Evolutionary conservation across 2,113 vertebrate genomes (phyloP), one percentile per base, ranked within the genome.

Genomic region (Loxodonta africana): DNA sequence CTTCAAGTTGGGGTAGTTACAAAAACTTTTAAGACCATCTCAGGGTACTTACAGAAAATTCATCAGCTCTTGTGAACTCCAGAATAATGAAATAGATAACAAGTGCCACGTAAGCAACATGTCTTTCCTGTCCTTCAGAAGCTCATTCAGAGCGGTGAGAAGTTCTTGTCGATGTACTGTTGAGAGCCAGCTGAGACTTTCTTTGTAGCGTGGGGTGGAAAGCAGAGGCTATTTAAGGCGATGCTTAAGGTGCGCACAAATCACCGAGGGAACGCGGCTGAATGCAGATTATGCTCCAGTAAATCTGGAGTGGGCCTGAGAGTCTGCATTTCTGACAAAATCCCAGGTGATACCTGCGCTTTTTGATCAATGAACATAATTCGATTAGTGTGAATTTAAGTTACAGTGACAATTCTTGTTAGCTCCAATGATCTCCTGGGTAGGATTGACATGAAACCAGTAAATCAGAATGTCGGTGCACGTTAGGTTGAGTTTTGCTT

Each of bases 391-490:
- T 92, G 48, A 53, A 69, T 62, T 87, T 69, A 80, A 81, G 44
- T 86, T 41, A 46, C 60, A 4, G 23, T 69, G 80, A 83, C 41
- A 51, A 30, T 53, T 94, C 37, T 81, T 82, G 5, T 90, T 86
- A 82, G 17, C n/a, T 53, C 37, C 20, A n/a, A 6, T 91, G 23
- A 83, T 80, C 10, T 84, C 20, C 30, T 83, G 10, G 65, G 20
- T 76, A 73, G 93, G 53, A 94, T 7, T 88, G 71, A 88, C 60
- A 78, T 11, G 44, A 97, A 76, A 94, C 62, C 74, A 90, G 5
- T 87, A 74, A 74, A 90, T 92, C 51, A 92, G 33, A 92, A 84
- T 81, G 44, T 95, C 78, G 90, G 2, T 53, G 92, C 28, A 73
- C 23, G 6, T 85, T 94, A 83, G 53, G 33, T 83, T 83, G 44